A percentile compares a stretch with the other conserved stretches of the same genome.
Evolutionary conservation across 2,888 invertebrate genomes (phyloP).

Genomic region (Sericinus montela): DNA sequence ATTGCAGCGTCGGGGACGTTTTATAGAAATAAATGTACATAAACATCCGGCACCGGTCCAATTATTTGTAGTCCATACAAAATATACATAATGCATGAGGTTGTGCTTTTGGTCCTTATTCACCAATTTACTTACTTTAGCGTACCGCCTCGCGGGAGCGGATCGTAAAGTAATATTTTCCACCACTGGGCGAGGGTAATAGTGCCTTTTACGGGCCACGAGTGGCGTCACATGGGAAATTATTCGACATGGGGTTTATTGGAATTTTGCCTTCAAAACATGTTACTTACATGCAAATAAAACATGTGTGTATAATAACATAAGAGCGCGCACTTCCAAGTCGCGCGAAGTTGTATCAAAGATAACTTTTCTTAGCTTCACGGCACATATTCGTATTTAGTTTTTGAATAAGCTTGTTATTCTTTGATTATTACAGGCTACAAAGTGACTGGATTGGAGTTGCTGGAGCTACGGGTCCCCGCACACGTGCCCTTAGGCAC

Average conservation of each 20-base stretch:
- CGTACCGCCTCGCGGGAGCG: slow-evolving; percentile 62
- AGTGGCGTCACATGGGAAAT: slow-evolving; percentile 78
- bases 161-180: slow-evolving; percentile 78
- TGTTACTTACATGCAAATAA: slow-evolving; percentile 72
- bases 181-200: slow-evolving; percentile 72
- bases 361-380: slow-evolving; percentile 10
- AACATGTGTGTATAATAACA: slow-evolving; percentile 51
- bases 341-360: slow-evolving; percentile 9
- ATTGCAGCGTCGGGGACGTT: too few relatives aligned
- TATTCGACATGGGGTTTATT: slow-evolving; percentile 79
- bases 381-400: not conserved
- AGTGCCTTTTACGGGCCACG: slow-evolving; percentile 78
- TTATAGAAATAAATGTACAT: too few relatives aligned
- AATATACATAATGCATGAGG: too few relatives aligned
- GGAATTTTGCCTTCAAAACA: slow-evolving; percentile 79
- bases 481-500: slow-evolving; percentile 89
- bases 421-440: slow-evolving; percentile 39
- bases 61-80: too few relatives aligned
- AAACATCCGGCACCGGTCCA: too few relatives aligned
- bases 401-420: not conserved
- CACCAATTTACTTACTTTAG: slow-evolving; percentile 75
- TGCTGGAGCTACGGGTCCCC: slow-evolving; percentile 89
- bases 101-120: slow-evolving; percentile 67
- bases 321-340: slow-evolving; percentile 28
- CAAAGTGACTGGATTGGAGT: slow-evolving; percentile 74